Percentiles rank a stretch among this genome's conserved stretches.
Evolutionary conservation across 1,140 invertebrate species (phyloP).

Genomic region (Steinernema khuongi): DNA sequence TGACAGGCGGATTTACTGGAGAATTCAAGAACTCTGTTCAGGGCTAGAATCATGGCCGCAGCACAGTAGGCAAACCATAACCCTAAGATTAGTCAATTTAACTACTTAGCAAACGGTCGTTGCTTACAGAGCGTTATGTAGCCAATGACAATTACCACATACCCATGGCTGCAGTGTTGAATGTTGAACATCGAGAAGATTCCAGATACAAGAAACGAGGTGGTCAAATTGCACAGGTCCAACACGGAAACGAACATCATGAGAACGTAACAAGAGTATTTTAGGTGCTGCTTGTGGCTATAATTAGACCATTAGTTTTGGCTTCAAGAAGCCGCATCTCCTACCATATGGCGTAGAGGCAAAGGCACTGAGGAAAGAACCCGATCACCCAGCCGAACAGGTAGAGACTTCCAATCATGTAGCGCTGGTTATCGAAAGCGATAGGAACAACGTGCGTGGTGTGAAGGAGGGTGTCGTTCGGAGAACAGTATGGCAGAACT

Average conservation of each 20-base stretch:
- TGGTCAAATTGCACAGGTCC: not conserved
- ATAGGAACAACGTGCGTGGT: not conserved
- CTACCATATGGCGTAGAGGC: not conserved
- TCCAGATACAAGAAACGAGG: not conserved
- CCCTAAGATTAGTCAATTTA: not conserved
- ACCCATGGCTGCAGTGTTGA: not conserved
- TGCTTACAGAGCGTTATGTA: not conserved
- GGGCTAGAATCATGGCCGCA: not conserved
- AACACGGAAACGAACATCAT: not conserved
- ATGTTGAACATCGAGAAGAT: not conserved
- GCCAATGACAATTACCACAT: not conserved
- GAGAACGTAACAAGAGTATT: not conserved
- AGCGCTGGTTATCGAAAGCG: not conserved
- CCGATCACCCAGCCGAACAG: not conserved
- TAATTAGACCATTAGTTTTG: too few species aligned
- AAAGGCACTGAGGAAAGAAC: not conserved
- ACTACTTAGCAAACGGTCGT: not conserved
- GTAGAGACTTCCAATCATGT: not conserved
- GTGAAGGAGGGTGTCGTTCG: not conserved
- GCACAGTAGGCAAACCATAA: conserved; percentile 4
- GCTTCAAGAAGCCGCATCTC: not conserved
- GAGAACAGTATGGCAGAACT: not conserved
- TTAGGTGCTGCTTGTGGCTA: not conserved
- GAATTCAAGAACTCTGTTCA: not conserved
- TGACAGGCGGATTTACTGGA: not conserved